Evolutionary conservation across 2,888 invertebrate species (phyloP).

Genomic region (Lottia scabra): DNA sequence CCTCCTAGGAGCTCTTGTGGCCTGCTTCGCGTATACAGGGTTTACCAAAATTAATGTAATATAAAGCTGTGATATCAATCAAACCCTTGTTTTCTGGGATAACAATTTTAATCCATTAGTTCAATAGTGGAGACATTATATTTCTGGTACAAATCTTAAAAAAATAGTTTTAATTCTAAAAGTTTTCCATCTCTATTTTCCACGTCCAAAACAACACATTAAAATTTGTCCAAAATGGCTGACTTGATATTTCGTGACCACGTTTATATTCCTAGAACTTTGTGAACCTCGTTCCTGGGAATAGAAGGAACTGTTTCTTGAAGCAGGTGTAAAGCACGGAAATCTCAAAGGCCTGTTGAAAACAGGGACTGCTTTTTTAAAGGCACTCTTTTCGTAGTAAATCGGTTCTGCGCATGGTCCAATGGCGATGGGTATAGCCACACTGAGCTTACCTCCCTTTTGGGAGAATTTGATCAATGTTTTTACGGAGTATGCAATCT

Average conservation of each 20-base stretch:
- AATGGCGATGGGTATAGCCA: constrained; percentile 54
- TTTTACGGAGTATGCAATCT: constrained; percentile 47
- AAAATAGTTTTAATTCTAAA: too few relatives aligned
- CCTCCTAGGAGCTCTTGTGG: too few relatives aligned
- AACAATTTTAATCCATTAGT: too few relatives aligned
- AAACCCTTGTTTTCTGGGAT: too few relatives aligned
- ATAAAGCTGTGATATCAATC: too few relatives aligned
- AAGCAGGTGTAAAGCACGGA: constrained; percentile 48
- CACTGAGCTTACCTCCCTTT: constrained; percentile 48
- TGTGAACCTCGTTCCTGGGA: constrained; percentile 11
- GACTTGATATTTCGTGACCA: constrained; percentile 30
- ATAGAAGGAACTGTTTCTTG: constrained; percentile 5
- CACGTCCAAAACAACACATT: constrained; percentile 23
- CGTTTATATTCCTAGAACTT: constrained; percentile 24
- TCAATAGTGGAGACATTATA: too few relatives aligned
- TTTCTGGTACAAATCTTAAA: too few relatives aligned
- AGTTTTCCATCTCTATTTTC: too few relatives aligned
- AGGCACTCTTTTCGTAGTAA: constrained; percentile 30
- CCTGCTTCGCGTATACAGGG: too few relatives aligned
- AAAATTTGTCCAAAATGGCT: constrained; percentile 25
- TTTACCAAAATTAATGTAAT: too few relatives aligned
- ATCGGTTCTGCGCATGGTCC: constrained; percentile 50
- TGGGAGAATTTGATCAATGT: constrained; percentile 48
- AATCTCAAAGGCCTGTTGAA: constrained; percentile 57
- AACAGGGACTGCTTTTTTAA: constrained; percentile 45